phyloP scores from a whole-genome alignment of 2,888 invertebrate species.

The Ochlodes sylvanus region DNA sequence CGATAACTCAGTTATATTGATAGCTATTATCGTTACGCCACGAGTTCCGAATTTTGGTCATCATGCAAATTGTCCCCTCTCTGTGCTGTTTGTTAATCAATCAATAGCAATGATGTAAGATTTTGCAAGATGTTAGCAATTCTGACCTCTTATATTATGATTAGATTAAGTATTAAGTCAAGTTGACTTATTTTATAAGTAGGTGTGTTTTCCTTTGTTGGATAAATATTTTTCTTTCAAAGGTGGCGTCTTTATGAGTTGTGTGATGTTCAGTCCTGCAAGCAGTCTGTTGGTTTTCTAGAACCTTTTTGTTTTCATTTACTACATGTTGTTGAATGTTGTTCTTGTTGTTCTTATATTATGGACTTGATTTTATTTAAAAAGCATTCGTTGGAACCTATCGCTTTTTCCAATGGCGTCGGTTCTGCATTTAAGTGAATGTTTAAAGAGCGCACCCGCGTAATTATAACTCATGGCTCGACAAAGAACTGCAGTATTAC shows the following conservation, averaged over 20 bases:
- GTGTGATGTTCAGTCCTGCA: neutral
- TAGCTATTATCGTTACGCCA: slow-evolving; percentile 28
- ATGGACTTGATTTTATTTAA: neutral
- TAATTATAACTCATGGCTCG: slow-evolving; percentile 32
- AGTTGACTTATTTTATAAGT: too few relatives aligned
- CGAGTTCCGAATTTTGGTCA: slow-evolving; percentile 17
- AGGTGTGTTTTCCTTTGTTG: too few relatives aligned
- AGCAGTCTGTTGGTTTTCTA: neutral
- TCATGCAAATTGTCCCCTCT: slow-evolving; percentile 4
- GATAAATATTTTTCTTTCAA: neutral
- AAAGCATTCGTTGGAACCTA: neutral
- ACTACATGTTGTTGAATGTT: neutral
- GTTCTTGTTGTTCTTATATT: neutral
- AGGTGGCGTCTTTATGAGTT: neutral
- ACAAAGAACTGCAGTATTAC: slow-evolving; percentile 23
- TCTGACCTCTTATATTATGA: too few relatives aligned
- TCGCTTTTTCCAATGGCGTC: neutral
- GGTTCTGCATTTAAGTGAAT: slow-evolving; percentile 22
- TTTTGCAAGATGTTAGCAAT: too few relatives aligned
- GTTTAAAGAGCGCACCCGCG: slow-evolving; percentile 10
- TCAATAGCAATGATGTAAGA: neutral
- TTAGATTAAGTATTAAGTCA: too few relatives aligned
- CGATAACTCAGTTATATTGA: slow-evolving; percentile 27
- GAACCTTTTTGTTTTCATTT: slow-evolving; percentile 5
- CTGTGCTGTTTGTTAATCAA: neutral